Base-by-base conservation (phyloP, 2,888 invertebrate species). In the Parnassius glacialis region DNA sequence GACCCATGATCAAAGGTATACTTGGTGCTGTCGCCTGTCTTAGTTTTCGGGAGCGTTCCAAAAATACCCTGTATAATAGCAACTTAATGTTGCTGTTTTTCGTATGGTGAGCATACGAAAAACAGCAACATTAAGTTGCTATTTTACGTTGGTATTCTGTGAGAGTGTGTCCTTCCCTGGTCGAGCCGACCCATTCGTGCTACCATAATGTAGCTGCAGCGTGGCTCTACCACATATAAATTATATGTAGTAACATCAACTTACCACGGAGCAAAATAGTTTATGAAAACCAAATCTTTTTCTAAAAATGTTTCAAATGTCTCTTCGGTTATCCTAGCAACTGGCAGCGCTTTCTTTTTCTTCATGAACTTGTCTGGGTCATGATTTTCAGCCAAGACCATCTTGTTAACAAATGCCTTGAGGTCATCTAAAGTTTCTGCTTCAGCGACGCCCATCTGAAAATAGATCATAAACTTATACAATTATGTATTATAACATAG, bases 251-350 rank as follows among this genome's bases (percentile, higher is more conserved):
- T 20, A 20, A 20, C 20, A 20, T 20, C n/a, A 13, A 69, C 64
- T 83, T 85, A 94, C 97, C 97, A 97, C 2, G 97, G 97, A 2
- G 97, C 97, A 87, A 95, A 97, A 79, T 96, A 97, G 83, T 97
- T 96, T 42, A 97, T 93, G 76, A 97, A 97, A 0, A 95, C 94
- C 43, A 95, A 82, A 59, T 96, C 96, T 34, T 93, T 93, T 68
- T 95, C 93, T 48, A 96, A 90, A 60, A 94, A 94, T 44, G 94
- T 92, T 50, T 94, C 93, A 75, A 97, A 97, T 61, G 93, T 95
- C 56, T 95, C 94, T 42, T 94, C 94, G 0, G 93, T 95, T 64
- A 97, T 91, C 52, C 93, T 87, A 9, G 93, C 84, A 2, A 95
- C 94, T 0, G 93, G 90, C 16, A 90, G 61, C 1, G 75, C 79